Evolutionary conservation across 2,113 vertebrate species (phyloP).

Genomic region (Ornithorhynchus anatinus): DNA sequence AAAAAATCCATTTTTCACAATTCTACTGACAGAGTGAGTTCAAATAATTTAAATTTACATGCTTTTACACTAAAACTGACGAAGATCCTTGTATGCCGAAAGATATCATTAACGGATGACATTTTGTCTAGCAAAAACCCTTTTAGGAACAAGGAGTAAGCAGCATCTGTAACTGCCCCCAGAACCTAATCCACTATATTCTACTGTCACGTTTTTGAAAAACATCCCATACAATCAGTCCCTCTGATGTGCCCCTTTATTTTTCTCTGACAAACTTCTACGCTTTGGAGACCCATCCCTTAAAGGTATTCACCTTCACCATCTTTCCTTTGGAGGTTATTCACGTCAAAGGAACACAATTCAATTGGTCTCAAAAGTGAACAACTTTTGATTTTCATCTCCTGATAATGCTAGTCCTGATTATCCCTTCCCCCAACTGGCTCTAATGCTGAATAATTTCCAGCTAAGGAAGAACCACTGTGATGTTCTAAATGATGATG

Average conservation of each 20-base stretch:
- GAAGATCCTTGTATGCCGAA: neutral
- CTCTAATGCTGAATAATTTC: no score
- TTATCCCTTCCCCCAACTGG: no score
- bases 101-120: neutral
- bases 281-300: no score
- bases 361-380: neutral
- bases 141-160: neutral
- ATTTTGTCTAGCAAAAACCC: neutral
- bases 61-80: neutral
- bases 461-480: no score
- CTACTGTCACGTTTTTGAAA: neutral
- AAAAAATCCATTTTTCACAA: neutral
- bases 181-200: neutral
- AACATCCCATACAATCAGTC: neutral
- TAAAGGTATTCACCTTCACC: no score
- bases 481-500: no score
- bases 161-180: neutral
- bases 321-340: neutral
- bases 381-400: conserved; percentile 1
- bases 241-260: neutral
- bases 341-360: neutral
- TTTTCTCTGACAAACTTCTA: neutral
- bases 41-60: neutral
- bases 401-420: neutral
- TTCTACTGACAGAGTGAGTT: neutral